phyloP scores from a whole-genome alignment of 2,888 invertebrate species.

The Trissolcus brochymenae region DNA sequence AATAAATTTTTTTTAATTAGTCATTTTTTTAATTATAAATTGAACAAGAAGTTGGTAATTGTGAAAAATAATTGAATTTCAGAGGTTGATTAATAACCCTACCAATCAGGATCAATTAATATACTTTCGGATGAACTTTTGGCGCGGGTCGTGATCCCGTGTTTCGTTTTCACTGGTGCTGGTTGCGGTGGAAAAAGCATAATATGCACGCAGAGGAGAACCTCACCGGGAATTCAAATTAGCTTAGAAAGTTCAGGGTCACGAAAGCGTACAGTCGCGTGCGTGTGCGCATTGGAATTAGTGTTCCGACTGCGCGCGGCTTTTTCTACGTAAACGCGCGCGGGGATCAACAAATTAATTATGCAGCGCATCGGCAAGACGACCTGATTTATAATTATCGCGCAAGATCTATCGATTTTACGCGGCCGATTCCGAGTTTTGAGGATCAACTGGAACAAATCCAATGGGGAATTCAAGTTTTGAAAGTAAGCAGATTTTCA shows the following conservation, averaged over 20 bases:
- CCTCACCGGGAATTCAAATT: constrained; percentile 69
- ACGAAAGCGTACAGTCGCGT: constrained; percentile 60
- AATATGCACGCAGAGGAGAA: constrained; percentile 48
- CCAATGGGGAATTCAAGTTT: too few relatives aligned
- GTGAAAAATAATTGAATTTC: too few relatives aligned
- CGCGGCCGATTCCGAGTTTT: constrained; percentile 13
- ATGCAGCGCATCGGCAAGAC: constrained; percentile 22
- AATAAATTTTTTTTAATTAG: too few relatives aligned
- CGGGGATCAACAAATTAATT: constrained; percentile 55
- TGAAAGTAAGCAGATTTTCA: too few relatives aligned
- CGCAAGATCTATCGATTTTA: constrained; percentile 21
- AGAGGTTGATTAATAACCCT: too few relatives aligned
- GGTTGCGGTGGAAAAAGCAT: constrained; percentile 59
- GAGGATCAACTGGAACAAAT: constrained; percentile 1
- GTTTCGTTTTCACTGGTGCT: constrained; percentile 60
- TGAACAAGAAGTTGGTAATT: too few relatives aligned
- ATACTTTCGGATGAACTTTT: constrained; percentile 56
- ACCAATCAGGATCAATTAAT: constrained; percentile 12
- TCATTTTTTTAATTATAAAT: too few relatives aligned
- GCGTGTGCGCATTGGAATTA: constrained; percentile 57
- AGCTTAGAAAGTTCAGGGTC: constrained; percentile 73
- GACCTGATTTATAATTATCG: constrained; percentile 45
- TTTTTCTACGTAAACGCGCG: constrained; percentile 43
- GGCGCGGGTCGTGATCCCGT: constrained; percentile 48
- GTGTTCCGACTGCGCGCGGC: neutral